phyloP scores from a whole-genome alignment of 2,797 vertebrate species.

The Danio albolineatus region DNA sequence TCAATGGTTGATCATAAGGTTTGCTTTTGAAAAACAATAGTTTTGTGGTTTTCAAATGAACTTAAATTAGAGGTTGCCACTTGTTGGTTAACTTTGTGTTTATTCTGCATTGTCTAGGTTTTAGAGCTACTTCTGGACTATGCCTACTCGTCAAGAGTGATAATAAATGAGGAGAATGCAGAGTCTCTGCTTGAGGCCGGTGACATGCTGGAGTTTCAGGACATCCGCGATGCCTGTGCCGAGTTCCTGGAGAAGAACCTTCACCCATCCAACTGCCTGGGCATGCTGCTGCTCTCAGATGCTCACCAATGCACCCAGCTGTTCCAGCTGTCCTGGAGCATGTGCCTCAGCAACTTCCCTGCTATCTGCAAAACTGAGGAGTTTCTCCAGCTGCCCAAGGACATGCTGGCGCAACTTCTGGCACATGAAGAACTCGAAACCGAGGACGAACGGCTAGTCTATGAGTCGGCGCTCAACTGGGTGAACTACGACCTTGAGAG shows the following conservation, averaged over 20 bases:
- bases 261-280: constrained; percentile 95
- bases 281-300: constrained; percentile 94
- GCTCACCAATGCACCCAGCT: constrained; percentile 97
- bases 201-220: constrained; percentile 98
- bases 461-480: constrained; percentile 96
- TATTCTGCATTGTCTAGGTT: constrained; percentile 71
- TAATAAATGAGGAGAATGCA: constrained; percentile 97
- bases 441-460: constrained; percentile 95
- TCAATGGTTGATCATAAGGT: background rate
- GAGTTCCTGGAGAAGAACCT: constrained; percentile 98
- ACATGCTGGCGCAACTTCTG: constrained; percentile 94
- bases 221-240: constrained; percentile 96
- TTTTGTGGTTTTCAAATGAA: background rate
- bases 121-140: constrained; percentile 96
- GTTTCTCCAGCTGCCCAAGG: constrained; percentile 97
- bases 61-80: background rate
- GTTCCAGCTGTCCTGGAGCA: constrained; percentile 95
- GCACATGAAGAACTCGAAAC: constrained; percentile 97
- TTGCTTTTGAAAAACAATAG: constrained; percentile 12
- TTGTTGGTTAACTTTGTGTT: background rate
- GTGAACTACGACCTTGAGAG: constrained; percentile 93
- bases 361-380: constrained; percentile 97
- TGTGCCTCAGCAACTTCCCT: constrained; percentile 98
- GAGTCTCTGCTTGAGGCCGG: constrained; percentile 96
- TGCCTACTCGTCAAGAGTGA: constrained; percentile 95